Conservation (phyloP, 2,888 invertebrate species). For the Dimorphilus gyrociliatus region DNA sequence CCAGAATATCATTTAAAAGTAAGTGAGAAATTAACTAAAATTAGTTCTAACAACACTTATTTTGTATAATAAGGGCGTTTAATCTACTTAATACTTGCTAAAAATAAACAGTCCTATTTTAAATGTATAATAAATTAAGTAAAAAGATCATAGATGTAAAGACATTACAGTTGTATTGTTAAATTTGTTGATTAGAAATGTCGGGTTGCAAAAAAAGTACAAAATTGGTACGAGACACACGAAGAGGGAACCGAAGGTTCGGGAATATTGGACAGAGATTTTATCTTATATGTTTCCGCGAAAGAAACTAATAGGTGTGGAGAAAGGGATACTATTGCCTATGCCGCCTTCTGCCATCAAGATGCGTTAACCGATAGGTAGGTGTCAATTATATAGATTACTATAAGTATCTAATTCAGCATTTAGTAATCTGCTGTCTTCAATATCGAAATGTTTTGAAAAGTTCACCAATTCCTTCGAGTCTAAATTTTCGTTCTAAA, state of each 20-base stretch:
- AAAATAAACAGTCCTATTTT: not conserved
- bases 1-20: conserved; percentile 85
- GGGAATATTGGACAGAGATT: conserved; percentile 61
- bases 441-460: too few species aligned
- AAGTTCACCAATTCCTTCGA: too few species aligned
- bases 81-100: too few species aligned
- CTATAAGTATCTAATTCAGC: not conserved
- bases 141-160: not conserved
- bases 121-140: too few species aligned
- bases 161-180: not conserved
- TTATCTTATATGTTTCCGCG: conserved; percentile 89
- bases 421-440: not conserved
- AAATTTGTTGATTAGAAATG: too few species aligned
- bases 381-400: conserved; percentile 8
- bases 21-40: conserved; percentile 30
- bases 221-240: too few species aligned
- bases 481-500: too few species aligned
- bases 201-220: too few species aligned
- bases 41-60: not conserved
- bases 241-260: conserved; percentile 46
- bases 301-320: conserved; percentile 80
- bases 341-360: conserved; percentile 95
- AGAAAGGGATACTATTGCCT: conserved; percentile 77
- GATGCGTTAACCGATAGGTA: conserved; percentile 75
- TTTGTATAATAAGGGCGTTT: too few species aligned